Percentiles rank a stretch among this genome's conserved stretches.
phyloP scores from a whole-genome alignment of 2,797 vertebrate species.

The Pachyuromys duprasi region DNA sequence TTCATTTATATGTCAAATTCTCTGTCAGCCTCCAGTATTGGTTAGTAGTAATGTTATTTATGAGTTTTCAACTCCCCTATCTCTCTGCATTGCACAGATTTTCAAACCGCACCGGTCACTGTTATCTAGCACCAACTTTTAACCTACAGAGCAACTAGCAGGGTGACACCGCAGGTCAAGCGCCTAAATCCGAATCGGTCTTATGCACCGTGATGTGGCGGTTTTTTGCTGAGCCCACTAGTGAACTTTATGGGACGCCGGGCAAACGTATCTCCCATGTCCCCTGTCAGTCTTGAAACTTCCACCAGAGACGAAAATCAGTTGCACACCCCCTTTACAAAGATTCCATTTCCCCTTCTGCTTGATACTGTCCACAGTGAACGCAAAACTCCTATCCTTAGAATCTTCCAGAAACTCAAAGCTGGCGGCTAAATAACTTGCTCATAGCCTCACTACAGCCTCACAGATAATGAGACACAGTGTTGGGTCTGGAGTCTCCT shows the following conservation, averaged over 20 bases:
- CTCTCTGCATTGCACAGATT: background rate
- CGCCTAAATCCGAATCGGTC: background rate
- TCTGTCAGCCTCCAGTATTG: background rate
- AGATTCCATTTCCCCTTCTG: conserved; percentile 17
- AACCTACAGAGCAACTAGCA: background rate
- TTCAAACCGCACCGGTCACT: background rate
- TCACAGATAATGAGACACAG: background rate
- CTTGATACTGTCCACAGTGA: background rate
- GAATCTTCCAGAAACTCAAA: conserved; percentile 52
- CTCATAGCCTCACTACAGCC: background rate
- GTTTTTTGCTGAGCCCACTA: background rate
- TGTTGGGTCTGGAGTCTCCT: background rate
- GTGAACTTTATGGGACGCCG: background rate
- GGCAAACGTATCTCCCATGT: background rate
- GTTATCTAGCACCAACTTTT: background rate
- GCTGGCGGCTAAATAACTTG: background rate
- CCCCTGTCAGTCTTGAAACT: background rate
- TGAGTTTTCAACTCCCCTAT: background rate
- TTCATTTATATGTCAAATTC: conserved; percentile 6
- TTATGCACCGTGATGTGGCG: background rate
- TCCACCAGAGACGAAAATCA: conserved; percentile 42
- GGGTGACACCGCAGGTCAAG: background rate
- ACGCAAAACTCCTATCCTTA: background rate
- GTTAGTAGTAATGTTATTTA: conserved; percentile 42
- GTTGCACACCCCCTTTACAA: background rate